Base-by-base conservation (phyloP, 2,888 invertebrate species). In the Teleogryllus oceanicus region DNA sequence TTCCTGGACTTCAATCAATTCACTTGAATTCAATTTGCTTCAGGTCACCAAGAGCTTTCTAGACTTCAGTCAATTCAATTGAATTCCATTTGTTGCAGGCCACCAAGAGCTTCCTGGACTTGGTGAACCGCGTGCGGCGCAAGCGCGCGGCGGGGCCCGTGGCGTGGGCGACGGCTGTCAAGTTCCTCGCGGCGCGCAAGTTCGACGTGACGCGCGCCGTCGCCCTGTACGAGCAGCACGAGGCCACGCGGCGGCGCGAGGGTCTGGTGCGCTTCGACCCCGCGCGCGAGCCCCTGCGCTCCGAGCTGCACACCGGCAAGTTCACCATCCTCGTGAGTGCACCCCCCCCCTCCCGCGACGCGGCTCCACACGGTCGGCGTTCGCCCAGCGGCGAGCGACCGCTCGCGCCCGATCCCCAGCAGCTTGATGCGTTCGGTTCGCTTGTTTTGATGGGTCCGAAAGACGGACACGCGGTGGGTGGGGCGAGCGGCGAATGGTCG, bases 181-280 rank as follows among this genome's bases (percentile, higher is more conserved):
- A 96, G 88, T 97, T 97, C 89, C 89, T 97, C 85, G 92, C 94
- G 85, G 98, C 98, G 83, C 92, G 98, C 84, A 98, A 98, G 89
- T 98, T 98, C 87, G 97, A 98, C 87, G 94, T 97, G 79, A 90
- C 92, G 76, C 91, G 98, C 84, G 97, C 98, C 81, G 91, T 97
- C 79, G 92, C 94, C 20, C 90, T 98, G n/a, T 98, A 96, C 88
- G 92, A 96, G 84, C 95, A 96, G 86, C 97, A 98, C 88, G 96
- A 98, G 89, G 92, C 93, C 80, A 97, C 95, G 78, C 90, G 98
- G 83, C 91, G 93, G 82, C 91, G 94, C 83, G 98, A 98, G 88
- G 95, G 96, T 79, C 91, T 98, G 82, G 92, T 91, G 83, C 90
- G 92, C 85, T 94, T 98, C 85, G 93, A 97, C 87, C 94, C 97